phyloP scores from a whole-genome alignment of 2,797 vertebrate species.

The Phrynocephalus forsythii region DNA sequence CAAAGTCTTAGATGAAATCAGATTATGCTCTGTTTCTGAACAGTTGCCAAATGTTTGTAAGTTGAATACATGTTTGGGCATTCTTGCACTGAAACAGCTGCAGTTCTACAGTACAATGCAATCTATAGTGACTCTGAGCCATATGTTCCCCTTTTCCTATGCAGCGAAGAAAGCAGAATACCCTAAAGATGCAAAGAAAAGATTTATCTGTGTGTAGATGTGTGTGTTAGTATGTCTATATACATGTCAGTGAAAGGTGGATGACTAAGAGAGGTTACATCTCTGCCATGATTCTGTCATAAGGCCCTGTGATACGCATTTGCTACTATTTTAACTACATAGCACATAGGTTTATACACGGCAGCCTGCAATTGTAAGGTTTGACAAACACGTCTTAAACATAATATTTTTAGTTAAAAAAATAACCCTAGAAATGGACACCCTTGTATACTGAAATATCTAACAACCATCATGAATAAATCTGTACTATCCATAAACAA shows the following conservation, averaged over 20 bases:
- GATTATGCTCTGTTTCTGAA: conserved; percentile 73
- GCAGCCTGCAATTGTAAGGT: not conserved
- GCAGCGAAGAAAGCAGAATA: conserved; percentile 26
- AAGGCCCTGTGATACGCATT: not conserved
- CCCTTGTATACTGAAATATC: too few relatives aligned
- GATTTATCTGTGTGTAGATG: not conserved
- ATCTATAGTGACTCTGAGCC: conserved; percentile 53
- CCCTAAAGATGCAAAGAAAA: not conserved
- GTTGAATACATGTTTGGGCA: conserved; percentile 69
- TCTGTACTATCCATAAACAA: too few relatives aligned
- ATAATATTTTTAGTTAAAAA: not conserved
- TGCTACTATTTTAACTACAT: not conserved
- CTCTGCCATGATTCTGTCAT: not conserved
- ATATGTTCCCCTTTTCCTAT: conserved; percentile 16
- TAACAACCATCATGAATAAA: not conserved
- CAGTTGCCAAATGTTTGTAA: conserved; percentile 68
- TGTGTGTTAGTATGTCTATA: not conserved
- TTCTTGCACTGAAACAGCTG: conserved; percentile 68
- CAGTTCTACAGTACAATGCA: conserved; percentile 58
- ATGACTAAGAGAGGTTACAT: not conserved
- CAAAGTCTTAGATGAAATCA: conserved; percentile 64
- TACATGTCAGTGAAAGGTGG: conserved; percentile 10
- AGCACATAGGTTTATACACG: not conserved
- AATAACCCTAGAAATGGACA: too few relatives aligned
- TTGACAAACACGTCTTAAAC: not conserved